These are phyloP conservation scores for Nasonia longicornis DNA, from an alignment of 1,140 invertebrate species.

Conservation along the genomic window DNA sequence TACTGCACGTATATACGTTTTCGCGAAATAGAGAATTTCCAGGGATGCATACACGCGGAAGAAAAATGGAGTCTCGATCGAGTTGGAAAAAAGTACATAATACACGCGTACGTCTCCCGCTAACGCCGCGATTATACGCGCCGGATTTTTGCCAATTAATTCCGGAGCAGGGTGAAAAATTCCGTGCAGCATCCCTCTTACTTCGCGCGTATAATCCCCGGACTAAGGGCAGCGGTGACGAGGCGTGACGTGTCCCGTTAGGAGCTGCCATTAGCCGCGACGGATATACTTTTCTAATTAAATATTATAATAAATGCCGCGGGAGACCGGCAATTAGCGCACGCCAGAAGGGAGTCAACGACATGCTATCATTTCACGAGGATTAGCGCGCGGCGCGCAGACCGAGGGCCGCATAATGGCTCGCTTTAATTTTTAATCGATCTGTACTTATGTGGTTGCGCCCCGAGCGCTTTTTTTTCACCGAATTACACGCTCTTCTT, in stretches of 20 bases:
- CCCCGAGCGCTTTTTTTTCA: background rate
- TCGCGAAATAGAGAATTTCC: background rate
- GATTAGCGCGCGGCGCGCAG: constrained; percentile 16
- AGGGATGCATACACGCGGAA: background rate
- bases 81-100: background rate
- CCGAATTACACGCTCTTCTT: background rate
- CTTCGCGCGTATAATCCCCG: constrained; percentile 22
- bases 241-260: constrained; percentile 62
- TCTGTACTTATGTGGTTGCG: background rate
- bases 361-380: constrained; percentile 33
- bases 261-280: constrained; percentile 62
- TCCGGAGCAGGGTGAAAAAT: constrained; percentile 58
- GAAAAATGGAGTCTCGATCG: background rate
- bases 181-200: background rate
- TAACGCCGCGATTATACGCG: constrained; percentile 42
- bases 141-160: constrained; percentile 67
- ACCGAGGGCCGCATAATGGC: constrained; percentile 21
- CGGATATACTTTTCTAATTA: constrained; percentile 56
- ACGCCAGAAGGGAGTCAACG: constrained; percentile 1
- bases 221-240: constrained; percentile 55
- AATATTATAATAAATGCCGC: constrained; percentile 63
- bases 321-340: constrained; percentile 50
- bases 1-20: background rate
- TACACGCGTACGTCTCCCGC: constrained; percentile 51
- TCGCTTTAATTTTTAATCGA: constrained; percentile 40